Base-by-base conservation (phyloP, 2,113 vertebrate genomes). In the Nothocercus nigrocapillus region DNA sequence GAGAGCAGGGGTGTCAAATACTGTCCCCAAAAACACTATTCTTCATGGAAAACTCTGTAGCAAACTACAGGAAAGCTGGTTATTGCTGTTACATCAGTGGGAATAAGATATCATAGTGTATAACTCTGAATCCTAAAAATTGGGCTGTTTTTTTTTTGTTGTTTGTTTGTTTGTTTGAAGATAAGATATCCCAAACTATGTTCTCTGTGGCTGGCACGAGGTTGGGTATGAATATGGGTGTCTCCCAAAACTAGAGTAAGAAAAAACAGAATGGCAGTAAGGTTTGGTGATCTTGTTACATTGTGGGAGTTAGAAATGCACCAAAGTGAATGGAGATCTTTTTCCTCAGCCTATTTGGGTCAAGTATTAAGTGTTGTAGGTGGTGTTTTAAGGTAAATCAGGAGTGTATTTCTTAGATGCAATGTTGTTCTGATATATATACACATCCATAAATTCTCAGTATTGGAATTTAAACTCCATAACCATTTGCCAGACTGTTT, bases 41-140 rank as follows among this genome's bases (percentile, higher is more conserved):
- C 36, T 49, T 83, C 6, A 2, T 54, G 49, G 49, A 49, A 20
- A 49, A 21, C 22, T 59, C 44, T 1, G 0, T 19, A 25, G 22
- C 0, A 1, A 85, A 83, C 85, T 0, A 1, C 6, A 5, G 47
- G 34, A 67, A 63, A 88, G 51, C 11, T 88, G 54, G 12, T 64
- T 63, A 0, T 68, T 69, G 30, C 15, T 63, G 11, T n/a, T 44
- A 67, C 22, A 7, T 42, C 2, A 1, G 19, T 62, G 38, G 40
- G 19, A 54, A 47, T n/a, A 51, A 79, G 13, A 58, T 49, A 8
- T 18, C 59, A 28, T 7, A 86, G 66, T 77, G 85, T 51, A 22
- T 75, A 70, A 69, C 18, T 68, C 28, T 28, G 54, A 53, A 34
- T 67, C 66, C 74, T 76, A 7, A 73, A 80, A 34, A 11, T 5